Percentiles rank a stretch among this genome's conserved stretches.
Conservation (phyloP, 1,140 invertebrate genomes). For the Drosophila melanica region DNA sequence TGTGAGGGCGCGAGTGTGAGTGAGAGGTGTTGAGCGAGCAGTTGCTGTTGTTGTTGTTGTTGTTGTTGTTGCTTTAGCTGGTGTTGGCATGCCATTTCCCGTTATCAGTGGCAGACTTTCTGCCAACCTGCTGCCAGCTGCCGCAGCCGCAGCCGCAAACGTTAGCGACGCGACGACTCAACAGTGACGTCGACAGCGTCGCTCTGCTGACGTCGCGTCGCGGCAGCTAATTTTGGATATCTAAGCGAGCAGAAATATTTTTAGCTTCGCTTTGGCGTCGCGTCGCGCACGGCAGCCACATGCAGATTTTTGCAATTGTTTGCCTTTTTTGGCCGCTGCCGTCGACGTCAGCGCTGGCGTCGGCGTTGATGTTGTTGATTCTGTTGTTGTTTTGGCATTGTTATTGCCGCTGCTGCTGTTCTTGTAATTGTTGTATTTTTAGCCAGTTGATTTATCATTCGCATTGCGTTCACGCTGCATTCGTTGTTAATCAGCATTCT, state of each 20-base stretch:
- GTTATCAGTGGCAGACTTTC: constrained; percentile 81
- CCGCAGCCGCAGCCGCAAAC: constrained; percentile 32
- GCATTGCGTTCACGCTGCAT: constrained; percentile 69
- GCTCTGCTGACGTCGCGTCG: constrained; percentile 57
- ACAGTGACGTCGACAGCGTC: constrained; percentile 28
- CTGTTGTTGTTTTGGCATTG: constrained; percentile 34
- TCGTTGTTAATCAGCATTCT: constrained; percentile 61
- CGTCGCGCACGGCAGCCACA: constrained; percentile 52
- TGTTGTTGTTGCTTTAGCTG: constrained; percentile 47
- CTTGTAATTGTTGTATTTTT: constrained; percentile 67
- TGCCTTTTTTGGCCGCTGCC: constrained; percentile 73
- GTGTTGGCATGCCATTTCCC: constrained; percentile 78
- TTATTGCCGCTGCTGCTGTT: constrained; percentile 54
- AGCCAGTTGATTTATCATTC: constrained; percentile 77
- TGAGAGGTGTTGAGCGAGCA: constrained; percentile 25
- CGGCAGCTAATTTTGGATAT: constrained; percentile 78
- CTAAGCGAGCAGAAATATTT: constrained; percentile 78
- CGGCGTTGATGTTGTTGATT: constrained; percentile 38
- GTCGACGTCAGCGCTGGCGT: constrained; percentile 32
- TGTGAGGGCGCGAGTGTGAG: constrained; percentile 35
- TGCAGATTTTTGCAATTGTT: constrained; percentile 82
- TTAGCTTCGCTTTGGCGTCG: constrained; percentile 54
- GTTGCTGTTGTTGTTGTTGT: background rate
- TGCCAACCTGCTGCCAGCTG: constrained; percentile 74
- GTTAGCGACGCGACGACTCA: constrained; percentile 25